Conservation (phyloP, 2,113 vertebrate species). For the Bungarus multicinctus region DNA sequence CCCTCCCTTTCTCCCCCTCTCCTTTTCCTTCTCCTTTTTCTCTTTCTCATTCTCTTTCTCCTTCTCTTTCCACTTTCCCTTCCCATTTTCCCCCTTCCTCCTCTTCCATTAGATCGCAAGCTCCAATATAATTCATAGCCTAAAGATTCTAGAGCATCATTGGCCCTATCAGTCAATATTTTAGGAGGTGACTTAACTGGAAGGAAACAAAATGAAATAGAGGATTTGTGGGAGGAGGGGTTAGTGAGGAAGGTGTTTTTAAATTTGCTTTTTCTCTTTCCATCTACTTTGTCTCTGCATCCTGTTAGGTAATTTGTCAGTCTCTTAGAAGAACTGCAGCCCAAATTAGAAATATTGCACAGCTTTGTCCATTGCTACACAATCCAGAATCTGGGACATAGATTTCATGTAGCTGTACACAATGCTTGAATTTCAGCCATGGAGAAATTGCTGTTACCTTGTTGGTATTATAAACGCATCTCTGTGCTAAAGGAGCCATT, state of each 20-base stretch:
- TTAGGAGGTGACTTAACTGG: conserved; percentile 39
- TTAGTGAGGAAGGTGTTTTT: conserved; percentile 14
- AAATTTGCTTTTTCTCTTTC: background rate
- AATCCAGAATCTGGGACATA: background rate
- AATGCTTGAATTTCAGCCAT: background rate
- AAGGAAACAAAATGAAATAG: background rate
- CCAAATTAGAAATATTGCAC: background rate
- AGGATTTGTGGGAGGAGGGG: background rate
- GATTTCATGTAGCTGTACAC: background rate
- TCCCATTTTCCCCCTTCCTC: background rate
- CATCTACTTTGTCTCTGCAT: background rate
- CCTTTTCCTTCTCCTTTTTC: background rate
- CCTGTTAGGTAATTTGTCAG: background rate
- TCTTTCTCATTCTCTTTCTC: background rate
- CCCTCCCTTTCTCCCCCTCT: no score
- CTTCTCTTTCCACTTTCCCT: no score
- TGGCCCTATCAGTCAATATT: conserved; percentile 38
- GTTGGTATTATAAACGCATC: background rate
- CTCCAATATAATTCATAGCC: conserved; percentile 55
- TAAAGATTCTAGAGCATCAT: conserved; percentile 44
- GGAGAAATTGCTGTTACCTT: background rate
- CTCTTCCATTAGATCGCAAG: conserved; percentile 46
- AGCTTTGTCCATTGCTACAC: background rate
- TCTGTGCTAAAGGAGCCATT: background rate
- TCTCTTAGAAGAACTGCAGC: background rate